Evolutionary conservation across 2,888 invertebrate species (phyloP).

Genomic region (Chirona hameri): DNA sequence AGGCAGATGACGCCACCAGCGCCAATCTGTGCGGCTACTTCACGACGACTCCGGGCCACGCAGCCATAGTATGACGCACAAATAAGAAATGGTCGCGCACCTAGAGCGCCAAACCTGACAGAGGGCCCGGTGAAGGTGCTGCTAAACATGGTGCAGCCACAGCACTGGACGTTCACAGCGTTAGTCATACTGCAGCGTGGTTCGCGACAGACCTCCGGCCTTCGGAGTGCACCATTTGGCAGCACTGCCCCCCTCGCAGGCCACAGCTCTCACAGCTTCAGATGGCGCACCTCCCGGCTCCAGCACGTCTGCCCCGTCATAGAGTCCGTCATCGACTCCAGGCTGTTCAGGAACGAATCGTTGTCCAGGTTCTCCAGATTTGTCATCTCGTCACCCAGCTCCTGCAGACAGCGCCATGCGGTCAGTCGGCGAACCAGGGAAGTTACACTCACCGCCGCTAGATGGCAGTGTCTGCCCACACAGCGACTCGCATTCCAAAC

Average conservation of each 20-base stretch:
- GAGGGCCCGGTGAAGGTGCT: too few relatives aligned
- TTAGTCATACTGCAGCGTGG: too few relatives aligned
- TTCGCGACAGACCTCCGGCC: too few relatives aligned
- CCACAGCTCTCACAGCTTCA: conserved; percentile 39
- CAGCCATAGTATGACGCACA: background rate
- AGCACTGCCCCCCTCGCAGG: too few relatives aligned
- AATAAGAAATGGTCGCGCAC: too few relatives aligned
- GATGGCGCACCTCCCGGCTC: conserved; percentile 70
- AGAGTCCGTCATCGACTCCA: conserved; percentile 69
- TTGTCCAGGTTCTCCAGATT: conserved; percentile 93
- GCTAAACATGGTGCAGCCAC: too few relatives aligned
- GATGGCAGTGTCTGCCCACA: background rate
- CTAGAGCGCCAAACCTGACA: too few relatives aligned
- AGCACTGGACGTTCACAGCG: too few relatives aligned
- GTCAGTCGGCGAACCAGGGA: background rate
- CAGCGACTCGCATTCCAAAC: too few relatives aligned
- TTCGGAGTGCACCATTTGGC: too few relatives aligned
- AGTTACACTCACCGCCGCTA: background rate
- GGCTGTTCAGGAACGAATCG: conserved; percentile 85
- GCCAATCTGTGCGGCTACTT: too few relatives aligned
- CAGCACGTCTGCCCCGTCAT: conserved; percentile 84
- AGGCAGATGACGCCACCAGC: too few relatives aligned
- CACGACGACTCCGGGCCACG: background rate
- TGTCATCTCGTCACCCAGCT: conserved; percentile 37
- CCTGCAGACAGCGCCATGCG: background rate